Base-by-base conservation (phyloP, 2,888 invertebrate species). In the Pasiphila rectangulata region DNA sequence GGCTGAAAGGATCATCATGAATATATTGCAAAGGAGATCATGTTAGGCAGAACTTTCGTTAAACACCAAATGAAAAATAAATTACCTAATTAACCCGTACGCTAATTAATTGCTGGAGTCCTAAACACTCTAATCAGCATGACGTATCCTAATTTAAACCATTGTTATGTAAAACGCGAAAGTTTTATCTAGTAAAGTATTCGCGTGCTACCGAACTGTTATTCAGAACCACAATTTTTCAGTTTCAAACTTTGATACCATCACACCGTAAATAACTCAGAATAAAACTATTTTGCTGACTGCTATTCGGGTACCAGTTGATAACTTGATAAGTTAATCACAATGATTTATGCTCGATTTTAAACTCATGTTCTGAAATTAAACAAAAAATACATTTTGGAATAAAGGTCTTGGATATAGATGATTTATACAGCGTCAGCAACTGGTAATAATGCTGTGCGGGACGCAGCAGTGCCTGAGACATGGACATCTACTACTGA, bases 301-400 rank as follows among this genome's bases (percentile, higher is more conserved):
- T 30, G 24, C n/a, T 53, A 53, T 45, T 44, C 40, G 42, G 32
- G 40, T 44, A 47, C 32, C 38, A 16, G 24, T 40, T n/a, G n/a
- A n/a, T n/a, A n/a, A n/a, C n/a, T n/a, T n/a, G n/a, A n/a, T n/a
- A 66, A 65, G 63, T 69, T 72, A 72, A 75, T 74, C 16, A 10
- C n/a, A 4, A 30, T 16, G 30, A 24, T 16, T 16, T 16, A 32
- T 17, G 21, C n/a, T 24, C 3, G 24, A 24, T 3, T 6, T 24
- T 24, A 4, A 24, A n/a, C 9, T n/a, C n/a, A n/a, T n/a, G n/a
- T n/a, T n/a, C n/a, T n/a, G n/a, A n/a, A n/a, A n/a, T n/a, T n/a
- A n/a, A n/a, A n/a, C n/a, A n/a, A n/a, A n/a, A n/a, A n/a, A n/a
- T n/a, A n/a, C n/a, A n/a, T n/a, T n/a, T n/a, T n/a, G n/a, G n/a